Evolutionary conservation across 2,113 vertebrate species (phyloP), one percentile per base, ranked within the genome.

Genomic region (Triplophysa siluroides): DNA sequence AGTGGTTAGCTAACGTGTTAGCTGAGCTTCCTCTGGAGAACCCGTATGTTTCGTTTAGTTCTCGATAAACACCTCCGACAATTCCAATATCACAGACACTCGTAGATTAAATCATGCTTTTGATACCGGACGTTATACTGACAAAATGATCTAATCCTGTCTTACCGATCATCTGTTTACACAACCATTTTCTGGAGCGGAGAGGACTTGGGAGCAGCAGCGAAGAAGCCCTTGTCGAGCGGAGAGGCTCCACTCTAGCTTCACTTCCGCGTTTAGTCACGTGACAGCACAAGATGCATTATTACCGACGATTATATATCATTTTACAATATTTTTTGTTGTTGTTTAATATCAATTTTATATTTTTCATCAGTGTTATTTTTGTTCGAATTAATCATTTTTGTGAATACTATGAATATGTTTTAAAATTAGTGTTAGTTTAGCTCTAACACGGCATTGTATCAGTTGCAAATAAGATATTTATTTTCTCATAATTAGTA

Each of bases 161-260:
- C 13, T 47, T 33, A 18, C 4, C 33, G 9, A 52, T 9, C 63
- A 66, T 58, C 62, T 81, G 75, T 82, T 82, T 81, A 83, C 80
- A 79, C 78, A 62, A 84, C 76, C 80, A 81, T 83, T 84, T 80
- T 78, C 66, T 82, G 26, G 10, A 66, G 38, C 61, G 38, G 10
- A 71, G 75, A 62, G 43, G n/a, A 84, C 72, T 74, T 74, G 83
- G 54, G 82, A 78, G 73, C 21, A 71, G 76, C 54, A 60, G 5
- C 4, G 9, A 74, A 18, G 52, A 83, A 65, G 81, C 52, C 54
- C 50, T 54, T 21, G 52, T n/a, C 2, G 45, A 54, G 24, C 10
- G 62, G 21, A 33, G 19, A 18, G 24, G 14, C n/a, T 23, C 45
- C 47, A 65, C 75, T 66, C 62, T 65, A 16, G 1, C 2, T 10